Conservation (phyloP, 37 sponge, comb jelly and placozoan species). For the Eunapius fragilis region DNA sequence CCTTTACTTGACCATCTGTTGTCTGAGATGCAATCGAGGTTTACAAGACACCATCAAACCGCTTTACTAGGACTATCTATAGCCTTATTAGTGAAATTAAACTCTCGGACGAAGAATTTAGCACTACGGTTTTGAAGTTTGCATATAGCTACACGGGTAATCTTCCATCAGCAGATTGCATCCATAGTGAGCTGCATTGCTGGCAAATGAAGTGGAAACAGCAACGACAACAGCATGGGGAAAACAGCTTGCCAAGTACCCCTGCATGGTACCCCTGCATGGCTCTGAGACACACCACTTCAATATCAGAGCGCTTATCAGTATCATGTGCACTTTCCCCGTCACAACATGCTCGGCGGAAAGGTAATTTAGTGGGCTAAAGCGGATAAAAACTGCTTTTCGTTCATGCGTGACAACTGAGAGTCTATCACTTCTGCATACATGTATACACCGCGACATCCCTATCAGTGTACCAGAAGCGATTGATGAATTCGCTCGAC, state of each 20-base stretch:
- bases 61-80: slow-evolving; percentile 31
- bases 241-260: slow-evolving; percentile 6
- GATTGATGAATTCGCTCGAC: too few species aligned
- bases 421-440: too few species aligned
- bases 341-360: slow-evolving; percentile 28
- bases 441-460: too few species aligned
- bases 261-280: too few species aligned
- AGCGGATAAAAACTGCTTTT: slow-evolving; percentile 27
- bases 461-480: too few species aligned
- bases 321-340: slow-evolving; percentile 40
- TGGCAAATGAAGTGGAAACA: slow-evolving; percentile 39
- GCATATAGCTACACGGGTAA: slow-evolving; percentile 29
- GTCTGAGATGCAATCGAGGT: slow-evolving; percentile 23
- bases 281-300: too few species aligned
- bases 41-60: slow-evolving; percentile 40
- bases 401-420: not conserved
- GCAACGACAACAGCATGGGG: slow-evolving; percentile 10
- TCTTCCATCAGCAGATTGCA: slow-evolving; percentile 9
- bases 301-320: slow-evolving; percentile 32
- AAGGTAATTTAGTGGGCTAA: slow-evolving; percentile 45
- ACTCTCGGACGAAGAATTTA: not conserved
- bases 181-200: slow-evolving; percentile 26
- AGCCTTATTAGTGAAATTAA: slow-evolving; percentile 17
- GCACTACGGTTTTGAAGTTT: not conserved
- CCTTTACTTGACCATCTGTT: slow-evolving; percentile 34